These are phyloP conservation scores for Trissolcus basalis DNA, from an alignment of 1,140 invertebrate species.

Conservation along the genomic window DNA sequence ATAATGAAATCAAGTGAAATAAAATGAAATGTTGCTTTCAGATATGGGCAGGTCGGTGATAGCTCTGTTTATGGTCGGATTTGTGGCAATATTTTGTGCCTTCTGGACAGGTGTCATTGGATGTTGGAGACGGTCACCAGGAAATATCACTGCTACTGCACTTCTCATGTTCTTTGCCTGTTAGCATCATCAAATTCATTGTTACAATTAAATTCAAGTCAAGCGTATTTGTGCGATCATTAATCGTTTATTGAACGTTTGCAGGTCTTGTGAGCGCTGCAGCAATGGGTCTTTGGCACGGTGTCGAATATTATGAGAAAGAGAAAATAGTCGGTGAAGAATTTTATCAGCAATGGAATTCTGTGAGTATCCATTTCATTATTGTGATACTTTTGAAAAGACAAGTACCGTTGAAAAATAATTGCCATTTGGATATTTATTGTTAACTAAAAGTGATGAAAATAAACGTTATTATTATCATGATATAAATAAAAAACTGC, in stretches of 20 bases:
- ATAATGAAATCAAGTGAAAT: no score
- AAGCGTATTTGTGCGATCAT: no score
- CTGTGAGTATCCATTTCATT: conserved; percentile 80
- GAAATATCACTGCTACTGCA: conserved; percentile 94
- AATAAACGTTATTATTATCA: no score
- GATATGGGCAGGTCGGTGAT: conserved; percentile 94
- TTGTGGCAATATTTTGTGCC: conserved; percentile 91
- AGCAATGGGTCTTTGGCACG: conserved; percentile 96
- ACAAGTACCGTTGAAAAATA: no score
- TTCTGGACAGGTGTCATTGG: conserved; percentile 95
- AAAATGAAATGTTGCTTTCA: conserved; percentile 73
- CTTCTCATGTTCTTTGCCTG: conserved; percentile 92
- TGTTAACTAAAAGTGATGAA: no score
- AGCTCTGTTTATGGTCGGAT: conserved; percentile 92
- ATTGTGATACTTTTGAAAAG: not conserved
- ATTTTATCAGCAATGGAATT: conserved; percentile 93
- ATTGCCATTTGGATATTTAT: no score
- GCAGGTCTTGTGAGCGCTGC: conserved; percentile 90
- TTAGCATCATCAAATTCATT: conserved; percentile 75
- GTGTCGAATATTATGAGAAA: conserved; percentile 95
- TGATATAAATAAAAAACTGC: conserved; percentile 6
- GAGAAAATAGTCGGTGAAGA: conserved; percentile 93
- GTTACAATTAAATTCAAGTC: no score
- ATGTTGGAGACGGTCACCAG: conserved; percentile 93
- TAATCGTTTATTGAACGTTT: no score